Evolutionary conservation across 2,888 invertebrate genomes (phyloP), one percentile per base, ranked within the genome.

Genomic region (Tetragonisca angustula): DNA sequence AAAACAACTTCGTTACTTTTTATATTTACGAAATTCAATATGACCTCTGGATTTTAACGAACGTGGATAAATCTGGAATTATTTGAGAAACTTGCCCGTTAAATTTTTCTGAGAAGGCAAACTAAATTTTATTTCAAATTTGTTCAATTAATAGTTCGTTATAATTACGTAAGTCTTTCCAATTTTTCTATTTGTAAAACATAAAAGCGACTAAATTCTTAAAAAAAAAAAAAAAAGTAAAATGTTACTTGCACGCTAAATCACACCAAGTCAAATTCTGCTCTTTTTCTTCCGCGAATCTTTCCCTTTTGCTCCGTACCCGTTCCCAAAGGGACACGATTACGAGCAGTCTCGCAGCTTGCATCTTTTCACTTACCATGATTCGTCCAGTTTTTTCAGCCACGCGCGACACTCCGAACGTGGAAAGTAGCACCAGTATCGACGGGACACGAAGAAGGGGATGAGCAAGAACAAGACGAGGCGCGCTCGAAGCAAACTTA

Each of bases 361-460:
- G 11, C 27, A 27, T 17, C 3, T 72, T 27, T 52, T 9, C 64
- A 79, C 88, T 87, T 72, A 89, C 88, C 89, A 89, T 89, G 71
- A 74, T 88, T 80, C 75, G 54, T 78, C 83, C 81, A 73, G 70
- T 79, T 72, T 71, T 56, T 79, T 67, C 64, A 65, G 43, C 70
- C 50, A 79, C 59, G 62, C 54, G 74, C 43, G 74, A 77, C 49
- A 27, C 49, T 76, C 70, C 78, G 3, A 43, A 59, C 49, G 70
- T 78, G n/a, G 64, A 68, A 67, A 67, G 59, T 81, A 72, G 64
- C 88, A 80, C 88, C 79, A 49, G 67, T 75, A 73, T 15, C 27
- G 61, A 61, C 17, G 27, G 6, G 36, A n/a, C 32, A 62, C 62
- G 15, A 50, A 52, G 5, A 52, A 62, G 54, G 21, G 65, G 54